Base-by-base conservation (phyloP, 2,888 invertebrate genomes). In the Unio delphinus region DNA sequence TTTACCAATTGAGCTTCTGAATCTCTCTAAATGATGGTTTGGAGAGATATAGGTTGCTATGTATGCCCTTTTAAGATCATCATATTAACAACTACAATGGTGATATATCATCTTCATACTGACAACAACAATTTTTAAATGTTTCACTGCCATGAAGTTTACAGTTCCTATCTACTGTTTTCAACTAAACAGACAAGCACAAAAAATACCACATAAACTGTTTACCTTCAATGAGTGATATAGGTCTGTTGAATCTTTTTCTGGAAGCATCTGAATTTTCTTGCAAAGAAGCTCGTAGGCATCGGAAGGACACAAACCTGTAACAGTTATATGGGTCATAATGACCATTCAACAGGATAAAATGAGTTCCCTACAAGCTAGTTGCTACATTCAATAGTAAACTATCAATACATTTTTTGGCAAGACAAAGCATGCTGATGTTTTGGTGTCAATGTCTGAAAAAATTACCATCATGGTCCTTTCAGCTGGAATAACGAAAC, bases 221-320 rank as follows among this genome's bases (percentile, higher is more conserved):
- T 74, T 62, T 68, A 87, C 87, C 86, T 87, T 84, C 65, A 86
- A 72, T 23, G 76, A 70, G 61, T 81, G 75, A 68, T 83, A 79
- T 20, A 88, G 79, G 23, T 85, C 83, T 26, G 74, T 69, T 28
- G 83, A 74, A 59, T 88, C 88, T 45, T 78, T 78, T 71, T 87
- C 87, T 3, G 81, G 81, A 23, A 89, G 76, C 64, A 86, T 83
- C 20, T 85, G 83, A 18, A 88, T 80, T 60, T 86, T 80, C 58
- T 79, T 80, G 68, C 81, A 80, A 59, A 88, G 69, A 18, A 86
- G 73, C 7, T 84, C 85, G 73, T 85, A 81, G 17, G 85, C 85
- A 60, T 78, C 74, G 34, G 85, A 84, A 20, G 85, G 75, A 26
- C 76, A 70, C 66, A 85, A 73, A 60, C 82, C 88, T 88, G 76